Conservation (phyloP, 2,797 vertebrate genomes). For the Mormyrus proboscirostris region DNA sequence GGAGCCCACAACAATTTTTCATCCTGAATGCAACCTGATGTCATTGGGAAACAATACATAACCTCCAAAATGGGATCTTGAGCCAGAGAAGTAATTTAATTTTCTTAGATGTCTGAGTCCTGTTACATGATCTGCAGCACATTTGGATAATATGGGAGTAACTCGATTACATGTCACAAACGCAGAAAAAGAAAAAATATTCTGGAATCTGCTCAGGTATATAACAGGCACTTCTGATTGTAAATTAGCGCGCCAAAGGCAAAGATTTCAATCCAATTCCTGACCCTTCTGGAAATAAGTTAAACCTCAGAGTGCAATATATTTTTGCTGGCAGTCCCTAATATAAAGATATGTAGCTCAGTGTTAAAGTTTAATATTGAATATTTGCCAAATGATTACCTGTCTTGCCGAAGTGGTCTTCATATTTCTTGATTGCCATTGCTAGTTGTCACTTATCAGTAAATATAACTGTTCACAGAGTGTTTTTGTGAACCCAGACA, state of each 20-base stretch:
- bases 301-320: not conserved
- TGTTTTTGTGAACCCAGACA: not conserved
- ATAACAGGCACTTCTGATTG: not conserved
- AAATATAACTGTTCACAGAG: not conserved
- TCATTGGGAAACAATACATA: not conserved
- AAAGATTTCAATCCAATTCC: slow-evolving; percentile 10
- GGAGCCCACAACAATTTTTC: not conserved
- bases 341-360: slow-evolving; percentile 6
- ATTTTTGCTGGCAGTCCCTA: not conserved
- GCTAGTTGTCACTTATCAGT: not conserved
- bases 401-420: not conserved
- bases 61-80: not conserved
- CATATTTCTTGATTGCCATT: not conserved
- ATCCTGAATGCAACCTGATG: not conserved
- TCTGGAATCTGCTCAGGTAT: not conserved
- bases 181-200: not conserved
- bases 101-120: not conserved
- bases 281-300: not conserved
- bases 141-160: not conserved
- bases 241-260: not conserved
- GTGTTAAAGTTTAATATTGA: slow-evolving; percentile 12
- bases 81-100: not conserved
- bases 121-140: not conserved
- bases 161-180: not conserved
- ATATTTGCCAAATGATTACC: slow-evolving; percentile 14